Percentiles rank a stretch among this genome's conserved stretches.
Evolutionary conservation across 2,113 vertebrate species (phyloP).

Genomic region (Leiothrix lutea): DNA sequence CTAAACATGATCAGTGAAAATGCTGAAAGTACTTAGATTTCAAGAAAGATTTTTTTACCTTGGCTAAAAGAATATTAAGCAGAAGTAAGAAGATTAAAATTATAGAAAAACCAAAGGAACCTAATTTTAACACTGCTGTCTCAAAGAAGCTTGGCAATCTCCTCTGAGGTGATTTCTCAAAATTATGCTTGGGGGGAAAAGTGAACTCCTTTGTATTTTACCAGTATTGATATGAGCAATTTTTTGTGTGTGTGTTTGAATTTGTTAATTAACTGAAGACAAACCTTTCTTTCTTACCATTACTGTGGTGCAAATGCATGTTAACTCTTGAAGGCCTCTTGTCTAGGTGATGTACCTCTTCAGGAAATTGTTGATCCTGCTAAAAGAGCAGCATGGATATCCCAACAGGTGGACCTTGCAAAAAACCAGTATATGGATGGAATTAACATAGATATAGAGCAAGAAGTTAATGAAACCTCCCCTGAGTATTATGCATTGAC

Average conservation of each 20-base stretch:
- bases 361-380: constrained; percentile 77
- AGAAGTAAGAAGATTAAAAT: not conserved
- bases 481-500: constrained; percentile 87
- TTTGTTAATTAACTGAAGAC: not conserved
- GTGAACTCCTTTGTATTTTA: not conserved
- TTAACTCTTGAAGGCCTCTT: not conserved
- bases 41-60: not conserved
- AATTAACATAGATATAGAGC: constrained; percentile 95
- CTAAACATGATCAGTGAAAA: not conserved
- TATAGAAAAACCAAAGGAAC: not conserved
- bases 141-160: not conserved
- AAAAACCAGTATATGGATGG: constrained; percentile 94
- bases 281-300: not conserved
- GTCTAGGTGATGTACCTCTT: constrained; percentile 84
- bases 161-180: not conserved
- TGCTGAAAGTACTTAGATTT: not conserved
- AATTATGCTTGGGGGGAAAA: not conserved
- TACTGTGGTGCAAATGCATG: not conserved
- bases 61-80: not conserved
- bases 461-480: constrained; percentile 77
- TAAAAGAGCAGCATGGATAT: constrained; percentile 88
- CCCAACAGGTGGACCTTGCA: constrained; percentile 80
- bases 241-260: not conserved
- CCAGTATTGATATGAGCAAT: not conserved
- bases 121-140: not conserved